Conservation (phyloP, 2,888 invertebrate genomes). For the Polylopha cassiicola region DNA sequence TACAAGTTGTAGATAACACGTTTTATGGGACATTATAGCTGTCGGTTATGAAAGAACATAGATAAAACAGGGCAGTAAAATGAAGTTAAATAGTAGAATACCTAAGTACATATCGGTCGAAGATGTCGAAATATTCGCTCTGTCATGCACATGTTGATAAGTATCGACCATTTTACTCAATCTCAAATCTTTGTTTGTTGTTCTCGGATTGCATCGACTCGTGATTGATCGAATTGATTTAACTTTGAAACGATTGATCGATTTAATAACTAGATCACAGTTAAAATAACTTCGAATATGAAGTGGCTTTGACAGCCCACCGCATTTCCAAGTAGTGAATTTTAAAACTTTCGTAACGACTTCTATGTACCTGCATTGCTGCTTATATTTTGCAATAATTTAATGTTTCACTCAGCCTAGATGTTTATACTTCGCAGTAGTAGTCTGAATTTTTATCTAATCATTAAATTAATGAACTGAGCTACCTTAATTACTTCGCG, state of each 20-base stretch:
- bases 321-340: constrained; percentile 11
- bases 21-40: constrained; percentile 3
- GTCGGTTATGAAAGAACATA: constrained; percentile 13
- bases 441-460: no score
- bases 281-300: constrained; percentile 33
- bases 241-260: constrained; percentile 24
- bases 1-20: not conserved
- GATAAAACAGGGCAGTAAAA: constrained; percentile 10
- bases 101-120: constrained; percentile 4
- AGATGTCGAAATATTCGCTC: constrained; percentile 11
- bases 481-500: no score
- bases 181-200: constrained; percentile 16
- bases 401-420: no score
- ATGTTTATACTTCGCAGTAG: not conserved
- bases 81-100: constrained; percentile 7
- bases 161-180: constrained; percentile 14
- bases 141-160: constrained; percentile 14
- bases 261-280: constrained; percentile 26
- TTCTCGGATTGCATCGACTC: constrained; percentile 10
- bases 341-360: constrained; percentile 26
- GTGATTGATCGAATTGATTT: constrained; percentile 16
- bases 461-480: no score
- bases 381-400: no score
- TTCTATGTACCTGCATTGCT: constrained; percentile 6
- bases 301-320: constrained; percentile 30